These are phyloP conservation scores for Dendrolimus houi DNA, from an alignment of 2,888 invertebrate species.

Conservation along the genomic window DNA sequence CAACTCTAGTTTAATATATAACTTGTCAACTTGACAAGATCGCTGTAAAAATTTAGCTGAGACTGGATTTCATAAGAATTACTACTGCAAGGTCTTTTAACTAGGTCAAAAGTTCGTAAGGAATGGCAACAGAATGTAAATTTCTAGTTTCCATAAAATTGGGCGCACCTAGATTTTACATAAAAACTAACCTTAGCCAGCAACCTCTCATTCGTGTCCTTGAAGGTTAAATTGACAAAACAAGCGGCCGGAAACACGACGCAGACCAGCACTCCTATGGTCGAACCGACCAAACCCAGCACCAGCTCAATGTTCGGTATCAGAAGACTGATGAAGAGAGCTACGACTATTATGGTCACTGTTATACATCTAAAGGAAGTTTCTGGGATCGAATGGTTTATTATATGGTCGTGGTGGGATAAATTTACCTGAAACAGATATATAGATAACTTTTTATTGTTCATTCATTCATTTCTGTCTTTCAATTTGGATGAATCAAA, in stretches of 20 bases:
- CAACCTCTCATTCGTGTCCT: conserved; percentile 88
- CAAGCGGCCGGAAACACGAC: conserved; percentile 94
- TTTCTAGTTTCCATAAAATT: too few species aligned
- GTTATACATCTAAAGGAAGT: conserved; percentile 90
- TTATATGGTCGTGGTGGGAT: conserved; percentile 78
- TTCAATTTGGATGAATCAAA: too few species aligned
- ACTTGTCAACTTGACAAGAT: too few species aligned
- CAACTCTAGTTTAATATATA: too few species aligned
- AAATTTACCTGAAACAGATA: conserved; percentile 75
- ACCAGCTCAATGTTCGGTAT: conserved; percentile 97
- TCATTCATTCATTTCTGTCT: too few species aligned
- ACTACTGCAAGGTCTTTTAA: too few species aligned
- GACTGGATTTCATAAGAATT: too few species aligned
- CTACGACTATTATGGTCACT: conserved; percentile 82
- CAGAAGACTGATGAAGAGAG: conserved; percentile 87
- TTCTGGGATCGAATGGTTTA: conserved; percentile 87
- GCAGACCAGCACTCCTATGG: conserved; percentile 95
- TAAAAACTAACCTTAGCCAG: conserved; percentile 82
- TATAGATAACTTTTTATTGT: too few species aligned
- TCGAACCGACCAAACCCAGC: conserved; percentile 94
- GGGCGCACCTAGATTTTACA: too few species aligned
- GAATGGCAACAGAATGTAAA: too few species aligned
- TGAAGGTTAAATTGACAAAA: conserved; percentile 89
- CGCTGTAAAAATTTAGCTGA: too few species aligned
- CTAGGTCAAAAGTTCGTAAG: too few species aligned